Evolutionary conservation across 2,888 invertebrate genomes (phyloP).

Genomic region (Eilema griseolum): DNA sequence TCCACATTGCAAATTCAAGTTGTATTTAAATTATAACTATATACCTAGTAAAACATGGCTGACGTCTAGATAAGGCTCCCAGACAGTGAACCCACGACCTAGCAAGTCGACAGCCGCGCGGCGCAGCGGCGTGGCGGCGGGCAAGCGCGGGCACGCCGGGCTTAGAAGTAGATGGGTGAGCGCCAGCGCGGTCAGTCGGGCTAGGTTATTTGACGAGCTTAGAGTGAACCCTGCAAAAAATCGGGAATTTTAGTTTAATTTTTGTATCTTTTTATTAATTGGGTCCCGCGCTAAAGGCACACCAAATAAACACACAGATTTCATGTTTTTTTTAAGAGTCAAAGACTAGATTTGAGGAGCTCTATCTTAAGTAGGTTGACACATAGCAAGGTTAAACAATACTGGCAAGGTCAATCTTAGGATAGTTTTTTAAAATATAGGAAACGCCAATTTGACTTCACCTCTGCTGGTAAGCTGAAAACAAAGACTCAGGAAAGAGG

Average conservation of each 20-base stretch:
- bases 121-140: constrained; percentile 96
- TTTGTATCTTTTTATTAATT: background rate
- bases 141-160: constrained; percentile 93
- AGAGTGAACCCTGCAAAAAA: constrained; percentile 73
- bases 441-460: no score
- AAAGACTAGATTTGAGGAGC: background rate
- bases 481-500: no score
- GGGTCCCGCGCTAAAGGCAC: no score
- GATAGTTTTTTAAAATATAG: no score
- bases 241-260: background rate
- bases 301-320: background rate
- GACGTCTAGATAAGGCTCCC: constrained; percentile 95
- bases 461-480: no score
- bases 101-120: constrained; percentile 99
- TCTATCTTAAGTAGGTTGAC: no score
- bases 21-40: background rate
- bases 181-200: constrained; percentile 97
- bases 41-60: constrained; percentile 78
- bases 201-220: constrained; percentile 92
- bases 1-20: no score
- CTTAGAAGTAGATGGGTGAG: constrained; percentile 96
- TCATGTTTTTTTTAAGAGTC: background rate
- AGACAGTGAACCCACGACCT: constrained; percentile 98
- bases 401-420: no score
- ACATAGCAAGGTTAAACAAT: no score